Base-by-base conservation (phyloP, 2,888 invertebrate genomes). In the Coenonympha arcania region DNA sequence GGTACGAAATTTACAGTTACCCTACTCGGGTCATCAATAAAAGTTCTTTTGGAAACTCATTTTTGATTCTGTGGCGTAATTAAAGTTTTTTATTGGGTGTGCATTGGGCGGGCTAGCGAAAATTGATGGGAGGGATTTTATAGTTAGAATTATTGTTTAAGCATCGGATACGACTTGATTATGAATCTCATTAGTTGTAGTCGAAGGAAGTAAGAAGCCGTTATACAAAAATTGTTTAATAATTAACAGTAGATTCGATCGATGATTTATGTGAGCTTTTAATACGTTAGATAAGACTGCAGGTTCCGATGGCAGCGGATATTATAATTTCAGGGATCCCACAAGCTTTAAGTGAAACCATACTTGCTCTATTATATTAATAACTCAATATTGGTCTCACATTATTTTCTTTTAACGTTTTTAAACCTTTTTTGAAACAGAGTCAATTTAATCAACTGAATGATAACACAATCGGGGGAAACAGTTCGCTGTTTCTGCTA, bases 71-170 rank as follows among this genome's bases (percentile, higher is more conserved):
- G 68, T 55, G 55, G 64, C 52, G 64, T 73, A 70, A 76, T 79
- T 76, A 78, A 68, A 69, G 71, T 71, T 76, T 72, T 66, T 64
- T 57, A 62, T 68, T 73, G 71, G 74, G 74, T 72, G 79, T 76
- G 67, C 70, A 68, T 63, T 66, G 65, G 68, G 69, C 71, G 71
- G 76, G 68, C 62, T 61, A 68, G 73, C 73, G 70, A 73, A 74
- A 78, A 74, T 76, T 68, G 70, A 75, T 79, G 79, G 80, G 77
- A 66, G 76, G 75, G 54, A 52, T 62, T 60, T 47, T 66, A 64
- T 64, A 58, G 60, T 51, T 57, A 56, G 63, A 66, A 64, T 71
- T n/a, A n/a, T n/a, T 70, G 68, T 64, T 71, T 70, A 67, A 64
- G 48, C 41, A 57, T 55, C 50, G 52, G 50, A 57, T 62, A 66